Evolutionary conservation across 2,888 invertebrate genomes (phyloP).

Genomic region (Stenolophus ochropezus): DNA sequence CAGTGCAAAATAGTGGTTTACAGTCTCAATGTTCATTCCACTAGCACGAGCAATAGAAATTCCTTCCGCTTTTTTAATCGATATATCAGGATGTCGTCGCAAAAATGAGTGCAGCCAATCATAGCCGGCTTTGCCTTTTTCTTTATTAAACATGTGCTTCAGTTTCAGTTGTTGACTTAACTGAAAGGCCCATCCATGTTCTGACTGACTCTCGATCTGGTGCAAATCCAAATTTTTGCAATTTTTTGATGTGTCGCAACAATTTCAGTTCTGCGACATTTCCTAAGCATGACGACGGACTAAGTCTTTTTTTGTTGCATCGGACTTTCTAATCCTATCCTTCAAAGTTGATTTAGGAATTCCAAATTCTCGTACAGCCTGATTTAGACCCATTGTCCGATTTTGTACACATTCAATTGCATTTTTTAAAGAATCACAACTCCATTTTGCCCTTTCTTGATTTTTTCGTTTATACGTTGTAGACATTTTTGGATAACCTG

Average conservation of each 20-base stretch:
- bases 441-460: neutral
- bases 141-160: slow-evolving; percentile 56
- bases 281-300: slow-evolving; percentile 11
- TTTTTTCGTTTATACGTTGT: slow-evolving; percentile 9
- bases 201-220: neutral
- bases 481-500: slow-evolving; percentile 11
- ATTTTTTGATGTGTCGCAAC: neutral
- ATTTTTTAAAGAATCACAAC: neutral
- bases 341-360: neutral
- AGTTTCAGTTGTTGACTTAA: slow-evolving; percentile 53
- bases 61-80: slow-evolving; percentile 53
- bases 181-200: slow-evolving; percentile 1
- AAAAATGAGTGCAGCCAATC: slow-evolving; percentile 51
- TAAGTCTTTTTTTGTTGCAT: slow-evolving; percentile 6
- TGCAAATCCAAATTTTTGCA: slow-evolving; percentile 18
- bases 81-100: slow-evolving; percentile 37
- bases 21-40: slow-evolving; percentile 52
- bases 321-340: neutral
- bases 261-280: neutral
- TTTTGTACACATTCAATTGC: neutral
- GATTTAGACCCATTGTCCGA: neutral
- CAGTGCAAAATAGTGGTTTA: slow-evolving; percentile 52
- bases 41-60: slow-evolving; percentile 46
- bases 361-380: neutral
- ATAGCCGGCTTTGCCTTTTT: slow-evolving; percentile 45